Evolutionary conservation across 2,888 invertebrate genomes (phyloP), one percentile per base, ranked within the genome.

Genomic region (Plebejus melissa): DNA sequence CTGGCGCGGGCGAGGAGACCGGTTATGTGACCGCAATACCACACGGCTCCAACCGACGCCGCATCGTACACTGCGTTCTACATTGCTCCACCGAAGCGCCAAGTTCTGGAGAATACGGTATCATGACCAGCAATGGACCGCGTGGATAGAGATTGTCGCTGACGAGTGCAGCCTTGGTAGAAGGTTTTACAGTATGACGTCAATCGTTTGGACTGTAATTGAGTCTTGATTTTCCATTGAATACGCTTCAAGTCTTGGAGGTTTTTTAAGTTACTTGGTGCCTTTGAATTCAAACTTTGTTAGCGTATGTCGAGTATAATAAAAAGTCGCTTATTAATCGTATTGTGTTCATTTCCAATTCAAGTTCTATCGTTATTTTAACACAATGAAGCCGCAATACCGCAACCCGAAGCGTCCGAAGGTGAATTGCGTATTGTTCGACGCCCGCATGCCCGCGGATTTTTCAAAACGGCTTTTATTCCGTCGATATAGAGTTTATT

Each of bases 351-450:
- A 86, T 86, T 88, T 88, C 88, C 88, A 89, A 88, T 88, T 84
- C 84, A 84, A 87, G 87, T 86, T 88, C 85, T 87, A 87, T 90
- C 89, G 90, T 91, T 91, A 92, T 89, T 90, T 88, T 86, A 91
- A 90, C 91, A 93, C 93, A 93, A 92, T 92, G 90, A 88, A 90
- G 91, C 92, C 91, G 93, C 93, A 91, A 91, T 88, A 92, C 93
- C 93, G 92, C 93, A 93, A 93, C 91, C 85, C 90, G 90, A 90
- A 89, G 90, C 91, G 90, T 87, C 88, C 90, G 93, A 91, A 93
- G 92, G 92, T 92, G 93, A 93, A 93, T 93, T 93, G 92, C 92
- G 92, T 92, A 93, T 93, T 93, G 93, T 93, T 93, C 87, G 88
- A 85, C 84, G 87, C 91, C 89, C 91, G 92, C 88, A 89, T 90